Evolutionary conservation across 2,888 invertebrate species (phyloP).

Genomic region (Thysanoteuthis rhombus): DNA sequence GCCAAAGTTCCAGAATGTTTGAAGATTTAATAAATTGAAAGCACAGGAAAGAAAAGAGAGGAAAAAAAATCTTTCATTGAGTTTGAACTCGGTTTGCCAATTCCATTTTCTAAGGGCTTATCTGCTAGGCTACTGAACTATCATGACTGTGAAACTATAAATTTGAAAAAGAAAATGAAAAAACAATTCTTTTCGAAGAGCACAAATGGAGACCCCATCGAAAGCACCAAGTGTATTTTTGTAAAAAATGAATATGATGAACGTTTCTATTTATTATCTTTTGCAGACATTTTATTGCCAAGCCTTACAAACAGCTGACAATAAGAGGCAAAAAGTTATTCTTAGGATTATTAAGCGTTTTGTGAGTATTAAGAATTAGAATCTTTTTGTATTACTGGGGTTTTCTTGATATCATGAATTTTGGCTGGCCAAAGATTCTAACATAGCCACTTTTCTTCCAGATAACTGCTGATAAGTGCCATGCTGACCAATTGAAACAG

Average conservation of each 20-base stretch:
- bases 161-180: too few species aligned
- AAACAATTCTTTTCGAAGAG: too few species aligned
- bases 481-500: slow-evolving; percentile 55
- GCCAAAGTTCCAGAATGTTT: too few species aligned
- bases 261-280: neutral
- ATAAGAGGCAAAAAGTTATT: slow-evolving; percentile 66
- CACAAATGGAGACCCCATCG: too few species aligned
- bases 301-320: slow-evolving; percentile 60
- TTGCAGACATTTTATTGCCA: slow-evolving; percentile 63
- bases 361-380: slow-evolving; percentile 45
- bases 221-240: too few species aligned
- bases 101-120: too few species aligned
- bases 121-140: too few species aligned
- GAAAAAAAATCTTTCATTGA: too few species aligned
- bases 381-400: neutral
- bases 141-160: too few species aligned
- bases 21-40: too few species aligned
- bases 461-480: slow-evolving; percentile 61
- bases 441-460: slow-evolving; percentile 37
- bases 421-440: neutral
- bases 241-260: neutral
- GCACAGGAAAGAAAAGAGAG: too few species aligned
- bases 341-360: slow-evolving; percentile 66
- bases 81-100: too few species aligned
- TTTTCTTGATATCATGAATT: neutral